These are phyloP conservation scores for Spodoptera frugiperda DNA, from an alignment of 1,140 invertebrate genomes.

Conservation along the genomic window DNA sequence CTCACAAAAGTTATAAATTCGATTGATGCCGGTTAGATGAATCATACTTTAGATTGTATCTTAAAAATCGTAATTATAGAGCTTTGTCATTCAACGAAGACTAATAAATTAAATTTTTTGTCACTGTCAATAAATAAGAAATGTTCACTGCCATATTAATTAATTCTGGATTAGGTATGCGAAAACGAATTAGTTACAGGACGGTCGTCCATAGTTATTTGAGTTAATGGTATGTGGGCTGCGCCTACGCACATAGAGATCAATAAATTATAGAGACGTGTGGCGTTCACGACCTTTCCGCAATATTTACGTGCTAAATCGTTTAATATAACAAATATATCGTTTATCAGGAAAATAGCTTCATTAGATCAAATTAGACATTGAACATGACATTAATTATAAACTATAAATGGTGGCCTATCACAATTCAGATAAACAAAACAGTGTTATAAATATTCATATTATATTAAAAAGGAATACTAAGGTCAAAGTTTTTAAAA, in stretches of 20 bases:
- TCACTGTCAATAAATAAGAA: slow-evolving; percentile 29
- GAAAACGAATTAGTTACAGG: slow-evolving; percentile 64
- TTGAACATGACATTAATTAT: slow-evolving; percentile 20
- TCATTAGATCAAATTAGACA: slow-evolving; percentile 15
- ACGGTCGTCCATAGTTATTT: slow-evolving; percentile 55
- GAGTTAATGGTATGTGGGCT: slow-evolving; percentile 64
- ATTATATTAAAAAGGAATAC: slow-evolving; percentile 4
- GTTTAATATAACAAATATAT: slow-evolving; percentile 28
- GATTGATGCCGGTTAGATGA: neutral
- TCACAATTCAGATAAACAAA: slow-evolving; percentile 2
- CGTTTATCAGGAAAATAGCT: slow-evolving; percentile 22
- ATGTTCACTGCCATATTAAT: slow-evolving; percentile 41
- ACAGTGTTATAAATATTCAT: slow-evolving; percentile 9
- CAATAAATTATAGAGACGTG: slow-evolving; percentile 66
- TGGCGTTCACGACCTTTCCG: slow-evolving; percentile 57
- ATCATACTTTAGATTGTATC: neutral
- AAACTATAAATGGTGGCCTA: neutral
- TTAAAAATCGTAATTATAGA: neutral
- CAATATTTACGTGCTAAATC: slow-evolving; percentile 37
- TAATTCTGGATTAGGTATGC: slow-evolving; percentile 52
- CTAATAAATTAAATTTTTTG: slow-evolving; percentile 4
- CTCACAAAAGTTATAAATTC: too few relatives aligned
- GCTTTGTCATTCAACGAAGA: slow-evolving; percentile 2
- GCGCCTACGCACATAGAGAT: slow-evolving; percentile 61
- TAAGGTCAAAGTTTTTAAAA: slow-evolving; percentile 35